Percentiles rank a stretch among this genome's conserved stretches.
Conservation (phyloP, 2,888 invertebrate genomes). For the Nasonovia ribisnigri region DNA sequence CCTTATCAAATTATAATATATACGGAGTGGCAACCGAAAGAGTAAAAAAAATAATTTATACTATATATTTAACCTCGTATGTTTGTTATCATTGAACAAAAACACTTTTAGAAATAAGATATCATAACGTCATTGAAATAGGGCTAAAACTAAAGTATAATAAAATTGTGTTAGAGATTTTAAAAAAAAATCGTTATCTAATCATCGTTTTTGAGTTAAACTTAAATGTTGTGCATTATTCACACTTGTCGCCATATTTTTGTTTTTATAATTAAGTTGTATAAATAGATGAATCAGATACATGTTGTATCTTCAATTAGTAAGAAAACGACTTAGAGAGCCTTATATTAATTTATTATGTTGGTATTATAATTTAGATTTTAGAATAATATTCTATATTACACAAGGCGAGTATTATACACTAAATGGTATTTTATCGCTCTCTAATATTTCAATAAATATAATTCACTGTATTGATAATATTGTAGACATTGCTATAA, state of each 20-base stretch:
- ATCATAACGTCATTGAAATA: background rate
- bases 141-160: background rate
- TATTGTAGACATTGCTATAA: background rate
- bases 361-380: background rate
- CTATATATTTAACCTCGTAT: background rate
- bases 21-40: background rate
- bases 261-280: background rate
- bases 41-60: background rate
- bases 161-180: background rate
- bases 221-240: background rate
- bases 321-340: background rate
- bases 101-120: background rate
- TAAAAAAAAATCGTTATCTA: background rate
- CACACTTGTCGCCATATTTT: background rate
- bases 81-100: background rate
- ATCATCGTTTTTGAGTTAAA: background rate
- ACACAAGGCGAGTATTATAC: background rate
- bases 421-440: no score
- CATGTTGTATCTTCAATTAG: background rate
- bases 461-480: background rate
- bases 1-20: slow-evolving; percentile 27
- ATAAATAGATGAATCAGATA: background rate
- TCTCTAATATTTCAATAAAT: background rate
- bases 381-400: background rate
- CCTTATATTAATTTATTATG: background rate